A percentile compares a stretch with the other conserved stretches of the same genome.
phyloP scores from a whole-genome alignment of 2,888 invertebrate genomes.

The Azorinus chamasolen region DNA sequence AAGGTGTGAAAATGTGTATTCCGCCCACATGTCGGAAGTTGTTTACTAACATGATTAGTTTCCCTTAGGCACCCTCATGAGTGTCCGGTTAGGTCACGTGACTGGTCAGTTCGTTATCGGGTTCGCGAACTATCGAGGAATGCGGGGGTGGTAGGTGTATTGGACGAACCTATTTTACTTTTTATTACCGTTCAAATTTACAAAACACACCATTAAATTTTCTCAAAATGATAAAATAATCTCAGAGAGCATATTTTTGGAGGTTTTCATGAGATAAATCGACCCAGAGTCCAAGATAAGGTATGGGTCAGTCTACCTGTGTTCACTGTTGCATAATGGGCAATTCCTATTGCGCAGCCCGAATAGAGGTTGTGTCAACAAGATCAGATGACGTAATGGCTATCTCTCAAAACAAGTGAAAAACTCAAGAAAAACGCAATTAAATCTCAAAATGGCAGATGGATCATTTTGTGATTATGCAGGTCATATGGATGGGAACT shows the following conservation, averaged over 20 bases:
- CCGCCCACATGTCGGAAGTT: no score
- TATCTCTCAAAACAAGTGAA: conserved; percentile 53
- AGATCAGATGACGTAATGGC: conserved; percentile 72
- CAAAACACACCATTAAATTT: no score
- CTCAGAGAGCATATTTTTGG: no score
- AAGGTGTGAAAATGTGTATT: no score
- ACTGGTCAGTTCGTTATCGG: conserved; percentile 67
- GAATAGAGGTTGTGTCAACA: conserved; percentile 68
- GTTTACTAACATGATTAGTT: neutral
- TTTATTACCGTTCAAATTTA: no score
- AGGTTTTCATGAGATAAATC: no score
- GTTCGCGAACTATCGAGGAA: conserved; percentile 35
- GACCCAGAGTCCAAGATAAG: no score
- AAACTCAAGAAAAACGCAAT: conserved; percentile 33
- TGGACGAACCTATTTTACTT: no score
- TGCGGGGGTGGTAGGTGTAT: conserved; percentile 27
- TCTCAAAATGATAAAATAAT: no score
- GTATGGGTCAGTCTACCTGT: no score
- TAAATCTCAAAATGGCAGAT: conserved; percentile 65
- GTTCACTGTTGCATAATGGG: conserved; percentile 3
- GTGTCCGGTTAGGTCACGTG: conserved; percentile 66
- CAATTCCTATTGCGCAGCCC: conserved; percentile 67
- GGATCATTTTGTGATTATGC: conserved; percentile 72
- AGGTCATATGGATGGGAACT: conserved; percentile 61
- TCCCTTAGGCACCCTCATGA: conserved; percentile 47